Evolutionary conservation across 2,888 invertebrate species (phyloP), one percentile per base, ranked within the genome.

Genomic region (Marronus borbonicus): DNA sequence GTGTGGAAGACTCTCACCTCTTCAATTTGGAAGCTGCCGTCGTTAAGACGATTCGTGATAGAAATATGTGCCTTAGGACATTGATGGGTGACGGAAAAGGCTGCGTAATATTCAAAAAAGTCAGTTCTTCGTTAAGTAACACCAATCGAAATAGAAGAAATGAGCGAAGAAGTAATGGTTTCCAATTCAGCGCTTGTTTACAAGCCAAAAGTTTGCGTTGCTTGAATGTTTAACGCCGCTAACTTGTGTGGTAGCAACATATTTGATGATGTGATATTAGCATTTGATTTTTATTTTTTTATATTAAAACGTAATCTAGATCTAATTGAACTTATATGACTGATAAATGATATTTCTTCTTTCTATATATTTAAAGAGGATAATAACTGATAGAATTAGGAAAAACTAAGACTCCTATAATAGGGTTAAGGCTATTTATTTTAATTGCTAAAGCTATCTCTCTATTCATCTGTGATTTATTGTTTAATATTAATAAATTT

Each of bases 121-220:
- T 28, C 81, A 82, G 10, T 74, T 68, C 78, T 74, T 68, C 78
- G 82, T 75, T 78, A 77, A 70, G 80, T 7, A n/a, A 14, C 14
- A 5, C 5, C 5, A 17, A 17, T n/a, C 17, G n/a, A 55, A 5
- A 55, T 17, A 78, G 81, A 65, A 39, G 83, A 81, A 82, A 83
- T 28, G 82, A 82, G 36, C 84, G 81, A 79, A 81, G 87, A 65
- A 80, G 89, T 62, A 90, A 90, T 75, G 89, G 93, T 76, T 93
- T 92, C 87, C 93, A 94, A 83, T 95, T 92, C 84, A 92, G 93
- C 10, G 92, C 94, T 0, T 90, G 93, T 84, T 90, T 95, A 77
- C 93, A 94, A 14, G 92, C 93, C 77, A 95, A 94, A 88, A 93
- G 93, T 83, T 86, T 95, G 82, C 95, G 95, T 85, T 95, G 95